Evolutionary conservation across 2,797 vertebrate species (phyloP).

Genomic region (Coilia nasus): DNA sequence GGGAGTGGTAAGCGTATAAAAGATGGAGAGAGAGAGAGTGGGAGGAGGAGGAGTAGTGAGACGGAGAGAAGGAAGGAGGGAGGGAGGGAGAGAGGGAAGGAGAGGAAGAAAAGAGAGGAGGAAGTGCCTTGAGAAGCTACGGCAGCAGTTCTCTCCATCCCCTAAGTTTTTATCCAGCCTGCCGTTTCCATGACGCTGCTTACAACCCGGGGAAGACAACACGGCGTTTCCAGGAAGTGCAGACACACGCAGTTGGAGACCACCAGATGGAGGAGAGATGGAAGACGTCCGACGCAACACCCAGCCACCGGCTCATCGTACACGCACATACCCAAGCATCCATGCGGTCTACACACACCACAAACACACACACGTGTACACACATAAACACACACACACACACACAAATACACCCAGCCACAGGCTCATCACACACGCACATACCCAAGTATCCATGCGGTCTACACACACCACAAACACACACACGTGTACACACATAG

Average conservation of each 20-base stretch:
- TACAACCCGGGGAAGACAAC: constrained; percentile 9
- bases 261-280: constrained; percentile 25
- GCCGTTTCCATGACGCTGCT: constrained; percentile 16
- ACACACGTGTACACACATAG: not conserved
- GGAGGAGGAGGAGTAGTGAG: not conserved
- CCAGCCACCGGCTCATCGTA: not conserved
- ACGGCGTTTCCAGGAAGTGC: constrained; percentile 16
- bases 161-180: constrained; percentile 21
- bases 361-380: not conserved
- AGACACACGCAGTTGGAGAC: constrained; percentile 13
- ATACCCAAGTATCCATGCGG: too few relatives aligned
- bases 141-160: constrained; percentile 7
- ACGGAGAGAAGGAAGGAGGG: not conserved
- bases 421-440: not conserved
- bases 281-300: constrained; percentile 12
- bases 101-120: not conserved
- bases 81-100: constrained; percentile 10
- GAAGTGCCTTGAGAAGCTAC: constrained; percentile 25
- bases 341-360: too few relatives aligned
- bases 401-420: constrained; percentile 3
- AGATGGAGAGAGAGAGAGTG: not conserved
- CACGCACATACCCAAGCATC: too few relatives aligned
- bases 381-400: not conserved
- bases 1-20: not conserved
- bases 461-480: not conserved